These are phyloP conservation scores for Drosophila merina DNA, from an alignment of 2,888 invertebrate genomes.

Conservation along the genomic window DNA sequence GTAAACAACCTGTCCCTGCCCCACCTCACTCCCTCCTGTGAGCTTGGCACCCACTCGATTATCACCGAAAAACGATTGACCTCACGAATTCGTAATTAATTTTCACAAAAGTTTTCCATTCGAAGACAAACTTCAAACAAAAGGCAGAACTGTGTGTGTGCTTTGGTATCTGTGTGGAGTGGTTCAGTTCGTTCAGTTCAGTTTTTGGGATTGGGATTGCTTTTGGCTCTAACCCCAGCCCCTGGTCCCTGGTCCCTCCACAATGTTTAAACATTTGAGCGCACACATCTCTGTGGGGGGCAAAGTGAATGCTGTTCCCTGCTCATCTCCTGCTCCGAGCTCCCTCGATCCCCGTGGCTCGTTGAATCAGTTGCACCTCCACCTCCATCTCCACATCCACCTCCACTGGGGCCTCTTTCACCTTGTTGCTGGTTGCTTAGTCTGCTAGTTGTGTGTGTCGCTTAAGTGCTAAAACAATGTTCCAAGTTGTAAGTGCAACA, in stretches of 20 bases:
- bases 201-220: constrained; percentile 49
- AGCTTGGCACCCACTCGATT: constrained; percentile 76
- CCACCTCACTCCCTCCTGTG: constrained; percentile 14
- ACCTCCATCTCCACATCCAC: constrained; percentile 9
- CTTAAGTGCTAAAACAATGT: constrained; percentile 79
- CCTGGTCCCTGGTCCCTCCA: constrained; percentile 37
- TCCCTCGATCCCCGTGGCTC: constrained; percentile 5
- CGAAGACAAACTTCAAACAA: constrained; percentile 77
- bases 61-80: constrained; percentile 80
- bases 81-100: constrained; percentile 81
- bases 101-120: constrained; percentile 79
- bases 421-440: constrained; percentile 48
- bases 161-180: constrained; percentile 39
- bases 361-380: constrained; percentile 21
- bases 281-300: constrained; percentile 62
- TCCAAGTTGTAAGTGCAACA: constrained; percentile 77
- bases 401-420: constrained; percentile 32
- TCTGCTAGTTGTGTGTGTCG: constrained; percentile 60
- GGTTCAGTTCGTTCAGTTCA: constrained; percentile 47
- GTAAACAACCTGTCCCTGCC: constrained; percentile 64
- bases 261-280: constrained; percentile 72
- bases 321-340: constrained; percentile 36
- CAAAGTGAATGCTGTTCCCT: constrained; percentile 48
- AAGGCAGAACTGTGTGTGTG: constrained; percentile 43
- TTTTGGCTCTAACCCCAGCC: constrained; percentile 33